These are phyloP conservation scores for Ischnus inquisitorius DNA, from an alignment of 2,888 invertebrate genomes.

Conservation along the genomic window DNA sequence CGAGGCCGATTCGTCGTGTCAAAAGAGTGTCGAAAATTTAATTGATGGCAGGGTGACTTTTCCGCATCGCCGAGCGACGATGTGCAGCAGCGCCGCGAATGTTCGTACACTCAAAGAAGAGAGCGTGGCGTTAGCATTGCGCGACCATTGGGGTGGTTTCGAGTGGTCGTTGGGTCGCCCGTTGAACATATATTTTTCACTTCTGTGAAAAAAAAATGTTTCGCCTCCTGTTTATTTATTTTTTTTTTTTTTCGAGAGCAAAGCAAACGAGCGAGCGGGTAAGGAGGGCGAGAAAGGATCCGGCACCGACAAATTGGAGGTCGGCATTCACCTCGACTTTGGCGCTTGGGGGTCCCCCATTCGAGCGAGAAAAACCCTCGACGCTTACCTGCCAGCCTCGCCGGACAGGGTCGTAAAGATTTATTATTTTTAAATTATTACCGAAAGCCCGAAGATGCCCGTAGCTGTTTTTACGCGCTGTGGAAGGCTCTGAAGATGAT, in stretches of 20 bases:
- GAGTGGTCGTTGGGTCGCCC: slow-evolving; percentile 50
- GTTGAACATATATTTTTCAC: slow-evolving; percentile 50
- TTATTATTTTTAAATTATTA: slow-evolving; percentile 66
- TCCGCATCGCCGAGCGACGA: slow-evolving; percentile 26
- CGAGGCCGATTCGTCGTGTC: slow-evolving; percentile 37
- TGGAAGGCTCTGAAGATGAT: slow-evolving; percentile 24
- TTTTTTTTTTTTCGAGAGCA: slow-evolving; percentile 34
- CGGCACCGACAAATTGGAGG: slow-evolving; percentile 74
- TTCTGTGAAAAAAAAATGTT: slow-evolving; percentile 26
- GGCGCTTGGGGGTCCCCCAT: slow-evolving; percentile 22
- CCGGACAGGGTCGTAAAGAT: slow-evolving; percentile 56
- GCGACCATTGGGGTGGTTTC: slow-evolving; percentile 27
- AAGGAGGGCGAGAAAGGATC: slow-evolving; percentile 54
- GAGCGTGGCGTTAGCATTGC: slow-evolving; percentile 2
- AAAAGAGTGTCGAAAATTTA: slow-evolving; percentile 60
- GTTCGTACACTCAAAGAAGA: slow-evolving; percentile 36
- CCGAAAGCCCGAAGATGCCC: slow-evolving; percentile 38
- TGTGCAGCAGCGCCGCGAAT: slow-evolving; percentile 28
- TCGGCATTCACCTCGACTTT: slow-evolving; percentile 42
- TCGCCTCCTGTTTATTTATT: slow-evolving; percentile 58
- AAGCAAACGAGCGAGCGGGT: slow-evolving; percentile 69
- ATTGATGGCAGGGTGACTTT: slow-evolving; percentile 35
- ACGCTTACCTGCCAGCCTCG: slow-evolving; percentile 58
- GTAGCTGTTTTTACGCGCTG: slow-evolving; percentile 34
- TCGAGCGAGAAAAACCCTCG: slow-evolving; percentile 12